A percentile compares a stretch with the other conserved stretches of the same genome.
These are phyloP conservation scores for Rhineura floridana DNA, from an alignment of 2,113 vertebrate species.

Conservation along the genomic window DNA sequence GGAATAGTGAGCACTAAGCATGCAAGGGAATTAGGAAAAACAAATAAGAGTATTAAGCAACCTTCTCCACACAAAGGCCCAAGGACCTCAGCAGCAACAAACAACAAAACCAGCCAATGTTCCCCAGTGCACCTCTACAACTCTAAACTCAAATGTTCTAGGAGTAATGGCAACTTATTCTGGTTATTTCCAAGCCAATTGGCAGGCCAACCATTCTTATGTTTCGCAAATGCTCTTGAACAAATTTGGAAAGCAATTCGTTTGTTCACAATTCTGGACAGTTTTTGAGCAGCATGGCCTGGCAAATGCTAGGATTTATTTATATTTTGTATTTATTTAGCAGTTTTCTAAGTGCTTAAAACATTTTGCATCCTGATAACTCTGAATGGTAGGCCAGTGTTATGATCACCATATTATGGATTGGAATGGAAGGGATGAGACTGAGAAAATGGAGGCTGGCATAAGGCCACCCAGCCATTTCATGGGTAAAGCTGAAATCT, in stretches of 20 bases:
- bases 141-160: not conserved
- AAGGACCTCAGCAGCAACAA: conserved; percentile 8
- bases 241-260: too few species aligned
- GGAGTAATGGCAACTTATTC: not conserved
- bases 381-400: not conserved
- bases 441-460: not conserved
- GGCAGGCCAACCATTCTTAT: not conserved
- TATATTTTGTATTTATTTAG: not conserved
- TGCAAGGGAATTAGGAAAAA: not conserved
- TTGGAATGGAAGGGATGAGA: not conserved
- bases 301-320: not conserved
- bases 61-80: not conserved
- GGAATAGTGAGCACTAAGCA: not conserved
- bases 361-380: not conserved
- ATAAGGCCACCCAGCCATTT: not conserved
- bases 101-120: not conserved
- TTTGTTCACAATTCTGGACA: not conserved
- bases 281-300: not conserved
- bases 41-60: conserved; percentile 1
- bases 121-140: not conserved
- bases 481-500: not conserved
- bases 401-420: not conserved
- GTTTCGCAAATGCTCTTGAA: not conserved
- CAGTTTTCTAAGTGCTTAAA: not conserved
- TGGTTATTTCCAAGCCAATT: not conserved